phyloP scores from a whole-genome alignment of 2,888 invertebrate genomes.

The Seira sanloemensis region DNA sequence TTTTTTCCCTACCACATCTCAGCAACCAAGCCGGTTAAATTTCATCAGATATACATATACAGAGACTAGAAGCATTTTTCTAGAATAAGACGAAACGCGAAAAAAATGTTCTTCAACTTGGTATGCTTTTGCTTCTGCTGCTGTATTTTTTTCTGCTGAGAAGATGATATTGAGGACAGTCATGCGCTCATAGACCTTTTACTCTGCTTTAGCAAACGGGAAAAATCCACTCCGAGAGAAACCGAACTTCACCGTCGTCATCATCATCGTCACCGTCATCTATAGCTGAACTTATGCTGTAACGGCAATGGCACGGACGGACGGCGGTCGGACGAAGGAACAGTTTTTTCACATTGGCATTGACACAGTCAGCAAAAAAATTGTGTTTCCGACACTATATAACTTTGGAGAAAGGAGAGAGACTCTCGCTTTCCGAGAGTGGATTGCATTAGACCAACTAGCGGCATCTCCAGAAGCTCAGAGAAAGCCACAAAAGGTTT shows the following conservation, averaged over 20 bases:
- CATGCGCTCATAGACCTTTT: slow-evolving; percentile 41
- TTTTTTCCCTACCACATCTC: too few species aligned
- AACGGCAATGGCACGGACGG: not conserved
- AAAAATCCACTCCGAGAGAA: slow-evolving; percentile 48
- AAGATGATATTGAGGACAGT: slow-evolving; percentile 59
- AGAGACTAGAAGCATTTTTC: too few species aligned
- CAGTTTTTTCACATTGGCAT: slow-evolving; percentile 36
- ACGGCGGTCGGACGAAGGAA: not conserved
- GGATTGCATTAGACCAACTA: not conserved
- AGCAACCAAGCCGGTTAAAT: slow-evolving; percentile 39
- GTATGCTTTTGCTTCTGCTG: slow-evolving; percentile 23
- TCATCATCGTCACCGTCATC: slow-evolving; percentile 27
- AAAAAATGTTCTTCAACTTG: too few species aligned
- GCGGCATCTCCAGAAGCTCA: not conserved
- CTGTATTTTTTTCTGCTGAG: slow-evolving; percentile 43
- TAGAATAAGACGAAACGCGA: too few species aligned
- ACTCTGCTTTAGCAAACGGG: too few species aligned
- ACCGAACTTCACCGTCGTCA: slow-evolving; percentile 41
- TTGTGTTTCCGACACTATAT: too few species aligned
- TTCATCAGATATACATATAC: too few species aligned
- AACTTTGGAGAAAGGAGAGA: too few species aligned
- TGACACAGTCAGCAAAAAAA: slow-evolving; percentile 37
- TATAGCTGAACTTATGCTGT: not conserved
- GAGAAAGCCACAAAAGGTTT: not conserved
- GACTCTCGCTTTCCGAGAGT: too few species aligned